phyloP scores from a whole-genome alignment of 2,113 vertebrate species.

The Verasper variegatus region DNA sequence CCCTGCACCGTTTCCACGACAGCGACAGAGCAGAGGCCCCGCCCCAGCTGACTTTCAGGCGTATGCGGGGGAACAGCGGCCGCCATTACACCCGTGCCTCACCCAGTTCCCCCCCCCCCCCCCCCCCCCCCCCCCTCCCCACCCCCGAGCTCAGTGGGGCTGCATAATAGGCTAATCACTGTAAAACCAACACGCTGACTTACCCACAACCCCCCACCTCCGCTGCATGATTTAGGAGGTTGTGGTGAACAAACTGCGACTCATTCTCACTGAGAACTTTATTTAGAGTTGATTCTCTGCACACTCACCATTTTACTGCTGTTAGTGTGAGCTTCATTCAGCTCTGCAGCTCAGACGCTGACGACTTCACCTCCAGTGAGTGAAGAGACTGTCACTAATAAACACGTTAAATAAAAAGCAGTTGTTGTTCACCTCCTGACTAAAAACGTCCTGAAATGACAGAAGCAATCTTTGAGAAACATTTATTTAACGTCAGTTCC shows the following conservation, averaged over 20 bases:
- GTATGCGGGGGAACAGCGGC: neutral
- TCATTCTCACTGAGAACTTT: neutral
- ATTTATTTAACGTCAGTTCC: too few species aligned
- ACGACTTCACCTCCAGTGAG: too few species aligned
- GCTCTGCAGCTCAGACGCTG: neutral
- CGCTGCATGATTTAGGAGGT: conserved; percentile 22
- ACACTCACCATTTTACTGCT: neutral
- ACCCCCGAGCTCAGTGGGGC: conserved; percentile 18
- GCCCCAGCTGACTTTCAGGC: conserved; percentile 4
- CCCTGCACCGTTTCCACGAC: conserved; percentile 2
- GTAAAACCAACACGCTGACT: conserved; percentile 49
- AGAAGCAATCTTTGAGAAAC: too few species aligned
- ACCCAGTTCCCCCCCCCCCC: too few species aligned
- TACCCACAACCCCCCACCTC: neutral
- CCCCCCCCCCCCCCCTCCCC: too few species aligned
- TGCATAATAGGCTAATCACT: conserved; percentile 54
- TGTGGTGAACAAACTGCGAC: conserved; percentile 23
- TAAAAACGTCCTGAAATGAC: too few species aligned
- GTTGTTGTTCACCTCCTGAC: too few species aligned
- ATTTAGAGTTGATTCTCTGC: conserved; percentile 13
- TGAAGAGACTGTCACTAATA: too few species aligned
- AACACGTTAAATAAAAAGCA: too few species aligned
- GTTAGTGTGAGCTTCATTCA: neutral
- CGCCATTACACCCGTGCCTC: conserved; percentile 7
- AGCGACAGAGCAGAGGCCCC: neutral